A percentile compares a stretch with the other conserved stretches of the same genome.
These are phyloP conservation scores for Schlechtendalia chinensis DNA, from an alignment of 1,140 invertebrate genomes.

Conservation along the genomic window DNA sequence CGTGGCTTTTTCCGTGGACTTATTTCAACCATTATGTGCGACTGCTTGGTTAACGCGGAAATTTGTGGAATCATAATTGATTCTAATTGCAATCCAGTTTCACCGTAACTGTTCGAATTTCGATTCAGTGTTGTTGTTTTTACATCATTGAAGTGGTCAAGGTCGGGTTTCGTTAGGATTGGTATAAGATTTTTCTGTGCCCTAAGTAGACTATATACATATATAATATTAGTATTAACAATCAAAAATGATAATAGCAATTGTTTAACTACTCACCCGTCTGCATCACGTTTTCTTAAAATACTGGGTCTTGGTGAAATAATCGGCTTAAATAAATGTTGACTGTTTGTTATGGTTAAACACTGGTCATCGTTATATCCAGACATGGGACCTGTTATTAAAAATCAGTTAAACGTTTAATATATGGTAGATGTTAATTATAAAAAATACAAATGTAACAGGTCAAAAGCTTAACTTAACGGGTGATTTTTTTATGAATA, in stretches of 20 bases:
- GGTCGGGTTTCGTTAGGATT: slow-evolving; percentile 11
- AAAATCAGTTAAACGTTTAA: too few species aligned
- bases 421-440: too few species aligned
- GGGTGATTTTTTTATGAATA: too few species aligned
- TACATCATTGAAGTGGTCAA: background rate
- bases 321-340: slow-evolving; percentile 45
- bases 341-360: slow-evolving; percentile 28
- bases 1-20: slow-evolving; percentile 43
- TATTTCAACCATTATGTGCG: slow-evolving; percentile 35
- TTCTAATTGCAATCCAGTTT: background rate
- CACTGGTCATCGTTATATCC: slow-evolving; percentile 13
- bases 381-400: slow-evolving; percentile 5
- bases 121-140: too few species aligned
- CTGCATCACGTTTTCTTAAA: slow-evolving; percentile 40
- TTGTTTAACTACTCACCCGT: background rate
- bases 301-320: slow-evolving; percentile 48
- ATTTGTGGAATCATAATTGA: slow-evolving; percentile 34
- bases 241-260: background rate
- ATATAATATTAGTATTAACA: background rate
- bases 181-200: slow-evolving; percentile 39
- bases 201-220: slow-evolving; percentile 24
- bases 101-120: slow-evolving; percentile 15
- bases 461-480: too few species aligned
- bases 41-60: slow-evolving; percentile 1
- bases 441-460: too few species aligned